These are phyloP conservation scores for Pseudomugil tenellus DNA, from an alignment of 2,797 vertebrate species.

Conservation along the genomic window DNA sequence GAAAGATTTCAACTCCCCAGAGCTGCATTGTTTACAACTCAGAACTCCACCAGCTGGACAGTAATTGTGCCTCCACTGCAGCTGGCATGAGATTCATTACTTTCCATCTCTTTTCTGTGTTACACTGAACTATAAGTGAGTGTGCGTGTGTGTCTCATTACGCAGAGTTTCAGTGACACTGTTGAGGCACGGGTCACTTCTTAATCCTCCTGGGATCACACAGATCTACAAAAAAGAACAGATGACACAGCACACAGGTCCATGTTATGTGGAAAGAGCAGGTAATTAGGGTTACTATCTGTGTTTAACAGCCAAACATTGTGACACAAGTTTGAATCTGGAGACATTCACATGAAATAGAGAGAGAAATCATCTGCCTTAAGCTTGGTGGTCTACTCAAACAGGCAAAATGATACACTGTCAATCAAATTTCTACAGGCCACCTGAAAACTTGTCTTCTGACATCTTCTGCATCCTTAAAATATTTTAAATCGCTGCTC, in stretches of 20 bases:
- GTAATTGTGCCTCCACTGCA: constrained; percentile 49
- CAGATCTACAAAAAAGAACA: constrained; percentile 53
- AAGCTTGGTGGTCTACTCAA: background rate
- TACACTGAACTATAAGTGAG: background rate
- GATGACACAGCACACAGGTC: constrained; percentile 66
- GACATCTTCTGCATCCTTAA: too few relatives aligned
- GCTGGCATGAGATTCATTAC: constrained; percentile 55
- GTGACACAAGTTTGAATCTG: constrained; percentile 18
- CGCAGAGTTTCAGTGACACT: constrained; percentile 49
- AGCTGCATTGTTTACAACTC: constrained; percentile 35
- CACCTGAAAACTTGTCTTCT: too few relatives aligned
- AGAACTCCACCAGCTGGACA: constrained; percentile 21
- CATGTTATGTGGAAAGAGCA: constrained; percentile 50
- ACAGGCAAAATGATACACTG: too few relatives aligned
- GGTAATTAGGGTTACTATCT: constrained; percentile 67
- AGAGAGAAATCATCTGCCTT: background rate
- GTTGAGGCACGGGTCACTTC: constrained; percentile 49
- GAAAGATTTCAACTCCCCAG: constrained; percentile 12
- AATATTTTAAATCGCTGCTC: too few relatives aligned
- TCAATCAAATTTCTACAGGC: too few relatives aligned
- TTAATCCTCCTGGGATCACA: constrained; percentile 58
- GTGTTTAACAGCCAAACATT: constrained; percentile 59
- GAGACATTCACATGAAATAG: constrained; percentile 10
- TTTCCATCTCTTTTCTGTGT: constrained; percentile 24
- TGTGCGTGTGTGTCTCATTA: constrained; percentile 61